phyloP scores from a whole-genome alignment of 2,797 vertebrate species.

The Lutjanus campechanus region DNA sequence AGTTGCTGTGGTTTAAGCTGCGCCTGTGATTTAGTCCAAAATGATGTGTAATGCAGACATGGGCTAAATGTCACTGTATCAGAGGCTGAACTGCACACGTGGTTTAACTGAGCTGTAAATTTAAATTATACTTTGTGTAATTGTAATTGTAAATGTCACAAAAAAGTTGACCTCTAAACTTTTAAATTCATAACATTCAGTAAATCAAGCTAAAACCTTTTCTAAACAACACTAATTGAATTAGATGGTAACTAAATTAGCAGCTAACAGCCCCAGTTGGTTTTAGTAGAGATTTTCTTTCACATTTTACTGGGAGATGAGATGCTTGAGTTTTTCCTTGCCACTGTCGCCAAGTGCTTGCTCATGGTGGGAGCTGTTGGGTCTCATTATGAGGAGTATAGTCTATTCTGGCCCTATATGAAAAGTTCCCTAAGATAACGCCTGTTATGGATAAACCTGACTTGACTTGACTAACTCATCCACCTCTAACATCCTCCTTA shows the following conservation, averaged over 20 bases:
- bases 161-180: too few species aligned
- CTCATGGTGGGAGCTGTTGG: too few species aligned
- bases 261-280: not conserved
- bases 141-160: too few species aligned
- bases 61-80: not conserved
- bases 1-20: not conserved
- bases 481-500: not conserved
- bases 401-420: too few species aligned
- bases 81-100: not conserved
- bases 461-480: too few species aligned
- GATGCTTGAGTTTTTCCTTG: too few species aligned
- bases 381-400: too few species aligned
- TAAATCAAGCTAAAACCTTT: conserved; percentile 6
- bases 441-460: too few species aligned
- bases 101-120: not conserved
- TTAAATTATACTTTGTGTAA: too few species aligned
- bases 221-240: not conserved
- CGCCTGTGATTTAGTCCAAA: not conserved
- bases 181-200: not conserved
- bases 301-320: not conserved
- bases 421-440: too few species aligned
- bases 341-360: too few species aligned
- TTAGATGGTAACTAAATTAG: not conserved
- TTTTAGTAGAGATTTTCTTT: not conserved
- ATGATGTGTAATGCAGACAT: not conserved